phyloP scores from a whole-genome alignment of 2,888 invertebrate genomes.

The Therioaphis trifolii region DNA sequence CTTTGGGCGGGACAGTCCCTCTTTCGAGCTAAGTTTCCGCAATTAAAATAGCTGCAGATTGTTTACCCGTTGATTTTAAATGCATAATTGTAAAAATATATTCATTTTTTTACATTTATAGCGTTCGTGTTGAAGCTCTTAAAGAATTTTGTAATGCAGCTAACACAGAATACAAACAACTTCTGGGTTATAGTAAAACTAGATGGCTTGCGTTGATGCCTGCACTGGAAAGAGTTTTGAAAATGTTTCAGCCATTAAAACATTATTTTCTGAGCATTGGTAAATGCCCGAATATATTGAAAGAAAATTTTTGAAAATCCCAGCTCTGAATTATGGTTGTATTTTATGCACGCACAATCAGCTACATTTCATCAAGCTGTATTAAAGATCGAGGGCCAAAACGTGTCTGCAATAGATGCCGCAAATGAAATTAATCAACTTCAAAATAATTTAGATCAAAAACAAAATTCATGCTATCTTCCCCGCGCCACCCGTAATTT shows the following conservation, averaged over 20 bases:
- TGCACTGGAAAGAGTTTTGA: conserved; percentile 67
- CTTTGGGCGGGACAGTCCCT: too few species aligned
- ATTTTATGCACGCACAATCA: conserved; percentile 14
- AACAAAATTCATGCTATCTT: conserved; percentile 1
- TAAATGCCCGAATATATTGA: conserved; percentile 66
- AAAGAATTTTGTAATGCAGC: conserved; percentile 68
- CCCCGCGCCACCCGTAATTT: conserved; percentile 1
- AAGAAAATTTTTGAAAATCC: conserved; percentile 66
- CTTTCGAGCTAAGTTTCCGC: too few species aligned
- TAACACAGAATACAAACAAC: conserved; percentile 66
- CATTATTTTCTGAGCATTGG: conserved; percentile 66
- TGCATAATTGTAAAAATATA: conserved; percentile 67
- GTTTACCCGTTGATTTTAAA: conserved; percentile 67
- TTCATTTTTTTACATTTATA: conserved; percentile 68
- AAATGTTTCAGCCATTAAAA: conserved; percentile 66
- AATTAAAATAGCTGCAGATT: conserved; percentile 67
- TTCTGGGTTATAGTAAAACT: conserved; percentile 66
- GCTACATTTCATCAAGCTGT: too few species aligned
- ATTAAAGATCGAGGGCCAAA: not conserved
- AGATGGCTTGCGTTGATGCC: conserved; percentile 66
- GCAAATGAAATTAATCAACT: too few species aligned
- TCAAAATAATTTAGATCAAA: conserved; percentile 5
- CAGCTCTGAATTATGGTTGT: conserved; percentile 37
- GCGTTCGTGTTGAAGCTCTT: conserved; percentile 67
- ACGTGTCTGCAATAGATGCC: too few species aligned